A percentile compares a stretch with the other conserved stretches of the same genome.
These are phyloP conservation scores for Euphonia xanthogaster DNA, from an alignment of 2,797 vertebrate genomes.

Conservation along the genomic window DNA sequence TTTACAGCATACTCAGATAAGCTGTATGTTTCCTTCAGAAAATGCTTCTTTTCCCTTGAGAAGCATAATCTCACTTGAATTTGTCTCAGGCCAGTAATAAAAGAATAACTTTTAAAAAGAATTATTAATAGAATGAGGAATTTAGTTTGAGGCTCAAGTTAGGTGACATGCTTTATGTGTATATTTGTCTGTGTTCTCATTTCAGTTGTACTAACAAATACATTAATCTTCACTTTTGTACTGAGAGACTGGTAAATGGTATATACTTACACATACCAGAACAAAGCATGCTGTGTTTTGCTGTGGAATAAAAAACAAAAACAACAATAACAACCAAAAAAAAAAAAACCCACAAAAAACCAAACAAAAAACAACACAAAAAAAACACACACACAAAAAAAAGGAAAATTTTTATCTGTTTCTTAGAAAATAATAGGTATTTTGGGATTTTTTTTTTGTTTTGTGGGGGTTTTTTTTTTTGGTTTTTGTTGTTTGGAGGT, in stretches of 20 bases:
- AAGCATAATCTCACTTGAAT: neutral
- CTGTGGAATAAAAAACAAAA: neutral
- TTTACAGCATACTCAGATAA: neutral
- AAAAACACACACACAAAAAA: no score
- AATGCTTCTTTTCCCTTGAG: neutral
- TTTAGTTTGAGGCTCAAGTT: neutral
- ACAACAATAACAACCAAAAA: no score
- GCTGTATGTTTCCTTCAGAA: neutral
- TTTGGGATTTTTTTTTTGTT: neutral
- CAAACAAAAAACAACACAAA: no score
- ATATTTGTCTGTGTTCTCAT: neutral
- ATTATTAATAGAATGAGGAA: neutral
- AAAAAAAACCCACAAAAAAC: no score
- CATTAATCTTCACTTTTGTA: neutral
- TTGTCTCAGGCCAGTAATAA: constrained; percentile 1
- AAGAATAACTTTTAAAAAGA: neutral
- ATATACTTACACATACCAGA: neutral
- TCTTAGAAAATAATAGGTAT: neutral
- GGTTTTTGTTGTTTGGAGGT: neutral
- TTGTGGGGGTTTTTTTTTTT: neutral
- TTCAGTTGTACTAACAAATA: neutral
- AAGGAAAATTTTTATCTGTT: neutral
- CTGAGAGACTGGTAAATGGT: neutral
- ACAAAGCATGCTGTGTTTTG: neutral
- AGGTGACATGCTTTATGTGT: neutral